Percentiles rank a stretch among this genome's conserved stretches.
Evolutionary conservation across 1,140 invertebrate genomes (phyloP).

Genomic region (Brachionus angularis): DNA sequence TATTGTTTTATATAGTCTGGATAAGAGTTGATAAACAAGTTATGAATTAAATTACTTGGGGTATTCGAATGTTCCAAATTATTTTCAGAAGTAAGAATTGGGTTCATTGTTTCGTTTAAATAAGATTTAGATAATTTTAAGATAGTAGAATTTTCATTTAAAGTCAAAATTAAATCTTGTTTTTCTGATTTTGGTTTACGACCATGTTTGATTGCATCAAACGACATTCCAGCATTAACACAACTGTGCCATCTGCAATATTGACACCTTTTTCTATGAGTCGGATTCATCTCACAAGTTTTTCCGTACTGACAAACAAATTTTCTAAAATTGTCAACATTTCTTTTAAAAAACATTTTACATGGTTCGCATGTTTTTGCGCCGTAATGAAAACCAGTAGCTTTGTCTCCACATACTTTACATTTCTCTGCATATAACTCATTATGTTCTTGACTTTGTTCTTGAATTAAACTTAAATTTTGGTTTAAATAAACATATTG

Average conservation of each 20-base stretch:
- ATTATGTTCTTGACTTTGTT: no score
- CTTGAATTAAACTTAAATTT: no score
- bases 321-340: constrained; percentile 45
- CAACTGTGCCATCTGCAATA: constrained; percentile 53
- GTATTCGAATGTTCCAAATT: no score
- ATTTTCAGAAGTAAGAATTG: background rate
- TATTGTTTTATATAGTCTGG: background rate
- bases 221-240: constrained; percentile 52
- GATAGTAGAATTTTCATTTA: no score
- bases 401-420: background rate
- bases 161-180: no score
- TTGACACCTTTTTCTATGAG: constrained; percentile 54
- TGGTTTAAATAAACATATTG: no score
- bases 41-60: no score
- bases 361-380: background rate
- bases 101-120: no score
- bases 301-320: constrained; percentile 55
- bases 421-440: no score
- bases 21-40: background rate
- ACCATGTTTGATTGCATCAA: constrained; percentile 52
- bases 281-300: constrained; percentile 50
- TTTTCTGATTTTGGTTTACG: constrained; percentile 55
- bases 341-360: background rate
- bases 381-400: background rate
- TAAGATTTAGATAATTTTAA: no score